These are phyloP conservation scores for Cinclus cinclus DNA, from an alignment of 2,113 vertebrate genomes.

Conservation along the genomic window DNA sequence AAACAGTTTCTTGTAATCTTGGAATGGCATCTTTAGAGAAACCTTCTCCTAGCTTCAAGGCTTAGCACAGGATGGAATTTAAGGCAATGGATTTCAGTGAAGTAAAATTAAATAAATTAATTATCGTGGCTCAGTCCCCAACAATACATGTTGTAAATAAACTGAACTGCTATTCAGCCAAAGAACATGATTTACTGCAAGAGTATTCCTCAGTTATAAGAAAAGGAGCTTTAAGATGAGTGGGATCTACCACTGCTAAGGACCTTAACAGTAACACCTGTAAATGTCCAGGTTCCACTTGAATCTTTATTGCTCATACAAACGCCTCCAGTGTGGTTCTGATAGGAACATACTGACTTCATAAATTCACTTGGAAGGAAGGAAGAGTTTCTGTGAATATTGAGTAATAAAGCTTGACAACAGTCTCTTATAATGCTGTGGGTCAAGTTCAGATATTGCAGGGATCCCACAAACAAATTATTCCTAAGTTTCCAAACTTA, in stretches of 20 bases:
- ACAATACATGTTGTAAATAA: slow-evolving; percentile 13
- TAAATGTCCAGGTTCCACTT: not conserved
- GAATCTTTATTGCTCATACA: not conserved
- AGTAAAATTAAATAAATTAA: not conserved
- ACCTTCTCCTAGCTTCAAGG: not conserved
- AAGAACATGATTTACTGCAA: not conserved
- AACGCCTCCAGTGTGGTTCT: not conserved
- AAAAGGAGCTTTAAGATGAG: not conserved
- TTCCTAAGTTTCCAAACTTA: not conserved
- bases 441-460: not conserved
- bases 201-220: not conserved
- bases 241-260: not conserved
- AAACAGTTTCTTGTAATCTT: not conserved
- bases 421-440: not conserved
- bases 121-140: not conserved
- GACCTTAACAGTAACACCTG: not conserved
- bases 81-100: not conserved
- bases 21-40: not conserved
- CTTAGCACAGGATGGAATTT: not conserved
- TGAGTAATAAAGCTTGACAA: not conserved
- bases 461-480: not conserved
- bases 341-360: not conserved
- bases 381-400: not conserved
- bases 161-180: not conserved
- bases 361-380: not conserved